These are phyloP conservation scores for Lophius americanus DNA, from an alignment of 2,797 vertebrate species.

Conservation along the genomic window DNA sequence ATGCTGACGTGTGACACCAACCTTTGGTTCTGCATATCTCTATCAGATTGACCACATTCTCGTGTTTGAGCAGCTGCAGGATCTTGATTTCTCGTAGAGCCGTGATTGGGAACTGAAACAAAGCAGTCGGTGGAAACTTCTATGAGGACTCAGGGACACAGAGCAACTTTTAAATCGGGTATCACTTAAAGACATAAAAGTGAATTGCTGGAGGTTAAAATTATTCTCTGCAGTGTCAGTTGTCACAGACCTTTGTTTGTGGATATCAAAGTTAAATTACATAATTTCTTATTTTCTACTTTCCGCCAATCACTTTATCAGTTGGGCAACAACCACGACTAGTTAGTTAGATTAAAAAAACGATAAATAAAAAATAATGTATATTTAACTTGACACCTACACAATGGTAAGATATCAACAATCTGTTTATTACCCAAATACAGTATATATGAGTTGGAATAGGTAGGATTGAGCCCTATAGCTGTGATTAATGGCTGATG, in stretches of 20 bases:
- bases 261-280: background rate
- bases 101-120: constrained; percentile 93
- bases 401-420: too few species aligned
- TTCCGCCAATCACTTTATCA: too few species aligned
- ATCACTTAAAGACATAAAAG: background rate
- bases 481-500: too few species aligned
- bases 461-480: too few species aligned
- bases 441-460: too few species aligned
- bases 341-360: too few species aligned
- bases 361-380: too few species aligned
- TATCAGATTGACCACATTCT: constrained; percentile 97
- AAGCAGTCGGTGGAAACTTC: background rate
- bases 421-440: too few species aligned
- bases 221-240: background rate
- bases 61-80: constrained; percentile 95
- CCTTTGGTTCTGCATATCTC: constrained; percentile 99
- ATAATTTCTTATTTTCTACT: background rate
- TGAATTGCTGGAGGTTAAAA: background rate
- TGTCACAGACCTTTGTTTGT: background rate
- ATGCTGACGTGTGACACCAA: constrained; percentile 46
- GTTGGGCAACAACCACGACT: too few species aligned
- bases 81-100: constrained; percentile 98
- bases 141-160: background rate
- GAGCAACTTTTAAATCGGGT: background rate
- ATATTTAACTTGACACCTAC: background rate